Evolutionary conservation across 2,797 vertebrate species (phyloP).

Genomic region (Poecilia wingei): DNA sequence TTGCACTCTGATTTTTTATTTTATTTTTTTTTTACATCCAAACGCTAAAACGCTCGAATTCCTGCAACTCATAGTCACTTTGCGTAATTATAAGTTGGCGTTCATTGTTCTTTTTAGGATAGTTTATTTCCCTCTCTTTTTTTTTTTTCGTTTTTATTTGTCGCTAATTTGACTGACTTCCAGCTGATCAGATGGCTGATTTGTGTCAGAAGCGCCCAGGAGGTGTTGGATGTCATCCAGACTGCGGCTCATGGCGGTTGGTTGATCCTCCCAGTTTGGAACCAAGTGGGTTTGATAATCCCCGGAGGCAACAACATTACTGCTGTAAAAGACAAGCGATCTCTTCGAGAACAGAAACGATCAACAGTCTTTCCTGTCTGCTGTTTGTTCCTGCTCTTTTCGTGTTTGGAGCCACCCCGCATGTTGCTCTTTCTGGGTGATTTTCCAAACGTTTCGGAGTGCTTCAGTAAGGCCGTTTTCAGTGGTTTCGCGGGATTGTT

Average conservation of each 20-base stretch:
- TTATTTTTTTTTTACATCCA: not conserved
- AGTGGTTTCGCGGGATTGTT: not conserved
- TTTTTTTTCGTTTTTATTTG: not conserved
- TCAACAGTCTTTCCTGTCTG: not conserved
- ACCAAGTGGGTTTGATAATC: slow-evolving; percentile 17
- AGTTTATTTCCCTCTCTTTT: not conserved
- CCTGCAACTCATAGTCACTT: not conserved
- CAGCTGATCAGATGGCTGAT: slow-evolving; percentile 61
- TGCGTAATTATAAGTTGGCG: not conserved
- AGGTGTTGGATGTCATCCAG: slow-evolving; percentile 68
- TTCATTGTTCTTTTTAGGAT: not conserved
- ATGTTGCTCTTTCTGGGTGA: not conserved
- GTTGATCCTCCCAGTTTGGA: slow-evolving; percentile 45
- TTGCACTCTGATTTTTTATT: not conserved
- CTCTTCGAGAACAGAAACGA: not conserved
- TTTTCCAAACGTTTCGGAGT: no score
- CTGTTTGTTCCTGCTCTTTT: not conserved
- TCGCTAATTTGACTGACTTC: slow-evolving; percentile 34
- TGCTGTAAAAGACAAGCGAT: not conserved
- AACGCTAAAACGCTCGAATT: not conserved
- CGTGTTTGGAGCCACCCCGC: not conserved
- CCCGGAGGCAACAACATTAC: slow-evolving; percentile 12
- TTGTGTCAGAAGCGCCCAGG: slow-evolving; percentile 57
- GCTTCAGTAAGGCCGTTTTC: not conserved
- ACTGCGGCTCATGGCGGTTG: slow-evolving; percentile 41